These are phyloP conservation scores for Cairina moschata DNA, from an alignment of 2,113 vertebrate genomes.

Conservation along the genomic window DNA sequence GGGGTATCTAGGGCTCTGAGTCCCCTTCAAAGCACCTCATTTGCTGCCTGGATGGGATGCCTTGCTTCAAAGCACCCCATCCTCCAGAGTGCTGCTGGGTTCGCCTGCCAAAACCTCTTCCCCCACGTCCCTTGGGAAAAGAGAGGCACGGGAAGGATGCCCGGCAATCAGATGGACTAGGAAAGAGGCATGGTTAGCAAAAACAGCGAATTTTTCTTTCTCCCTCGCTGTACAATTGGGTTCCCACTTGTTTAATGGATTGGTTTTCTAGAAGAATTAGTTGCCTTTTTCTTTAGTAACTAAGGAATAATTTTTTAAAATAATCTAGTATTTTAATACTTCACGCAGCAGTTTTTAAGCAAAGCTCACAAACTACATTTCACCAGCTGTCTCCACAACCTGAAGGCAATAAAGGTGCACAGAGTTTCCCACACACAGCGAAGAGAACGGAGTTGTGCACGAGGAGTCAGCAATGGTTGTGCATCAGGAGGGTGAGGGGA, in stretches of 20 bases:
- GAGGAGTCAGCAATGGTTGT: background rate
- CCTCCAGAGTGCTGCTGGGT: fast-evolving
- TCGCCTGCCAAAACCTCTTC: background rate
- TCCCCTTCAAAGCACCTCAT: background rate
- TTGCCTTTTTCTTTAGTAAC: background rate
- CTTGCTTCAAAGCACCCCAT: no score
- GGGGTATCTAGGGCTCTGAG: background rate
- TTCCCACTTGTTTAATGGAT: background rate
- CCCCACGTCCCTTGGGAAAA: background rate
- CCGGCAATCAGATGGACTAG: background rate
- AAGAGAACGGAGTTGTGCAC: background rate
- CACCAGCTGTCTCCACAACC: background rate
- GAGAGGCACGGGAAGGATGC: fast-evolving
- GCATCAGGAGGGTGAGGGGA: background rate
- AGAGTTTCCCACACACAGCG: background rate
- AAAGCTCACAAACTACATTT: background rate
- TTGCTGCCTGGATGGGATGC: background rate
- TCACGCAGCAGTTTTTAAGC: background rate
- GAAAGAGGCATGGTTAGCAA: background rate
- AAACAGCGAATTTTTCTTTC: background rate
- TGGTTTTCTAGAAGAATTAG: background rate
- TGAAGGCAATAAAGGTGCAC: background rate
- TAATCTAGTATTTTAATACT: background rate
- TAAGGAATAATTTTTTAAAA: background rate
- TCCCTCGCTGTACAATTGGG: background rate